Conservation (phyloP, 2,888 invertebrate species). For the Lissonota sp. region DNA sequence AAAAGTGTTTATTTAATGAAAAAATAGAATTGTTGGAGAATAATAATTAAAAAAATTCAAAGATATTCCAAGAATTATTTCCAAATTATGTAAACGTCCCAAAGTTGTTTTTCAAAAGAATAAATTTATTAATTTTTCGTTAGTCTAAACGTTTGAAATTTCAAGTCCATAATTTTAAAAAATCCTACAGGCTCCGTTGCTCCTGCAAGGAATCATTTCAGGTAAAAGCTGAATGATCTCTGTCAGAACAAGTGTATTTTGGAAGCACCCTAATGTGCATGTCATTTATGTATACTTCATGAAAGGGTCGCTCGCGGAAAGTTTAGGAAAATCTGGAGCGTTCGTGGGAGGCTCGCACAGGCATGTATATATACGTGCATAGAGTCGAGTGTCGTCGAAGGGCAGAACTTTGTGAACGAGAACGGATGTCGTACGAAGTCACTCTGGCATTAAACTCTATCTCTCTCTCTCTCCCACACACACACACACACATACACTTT, state of each 20-base stretch:
- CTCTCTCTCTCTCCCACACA: constrained; percentile 5
- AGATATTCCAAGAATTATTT: too few species aligned
- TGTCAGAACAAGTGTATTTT: background rate
- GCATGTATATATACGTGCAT: background rate
- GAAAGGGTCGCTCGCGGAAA: constrained; percentile 12
- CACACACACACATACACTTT: background rate
- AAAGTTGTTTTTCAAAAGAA: too few species aligned
- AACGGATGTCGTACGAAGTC: constrained; percentile 50
- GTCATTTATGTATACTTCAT: background rate
- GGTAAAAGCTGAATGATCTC: background rate
- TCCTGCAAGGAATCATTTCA: too few species aligned
- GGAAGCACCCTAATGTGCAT: background rate
- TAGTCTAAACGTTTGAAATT: too few species aligned
- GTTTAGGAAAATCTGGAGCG: constrained; percentile 54
- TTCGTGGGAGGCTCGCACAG: constrained; percentile 5
- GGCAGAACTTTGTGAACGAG: constrained; percentile 46
- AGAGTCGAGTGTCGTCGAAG: constrained; percentile 38
- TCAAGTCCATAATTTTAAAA: too few species aligned
- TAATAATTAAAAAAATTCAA: too few species aligned
- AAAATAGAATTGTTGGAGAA: too few species aligned
- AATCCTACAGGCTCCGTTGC: too few species aligned
- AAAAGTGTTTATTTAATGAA: too few species aligned
- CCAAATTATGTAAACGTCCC: too few species aligned
- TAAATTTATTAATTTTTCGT: too few species aligned
- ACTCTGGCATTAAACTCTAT: constrained; percentile 31